These are phyloP conservation scores for Cryptosula pallasiana DNA, from an alignment of 2,888 invertebrate species.

Conservation along the genomic window DNA sequence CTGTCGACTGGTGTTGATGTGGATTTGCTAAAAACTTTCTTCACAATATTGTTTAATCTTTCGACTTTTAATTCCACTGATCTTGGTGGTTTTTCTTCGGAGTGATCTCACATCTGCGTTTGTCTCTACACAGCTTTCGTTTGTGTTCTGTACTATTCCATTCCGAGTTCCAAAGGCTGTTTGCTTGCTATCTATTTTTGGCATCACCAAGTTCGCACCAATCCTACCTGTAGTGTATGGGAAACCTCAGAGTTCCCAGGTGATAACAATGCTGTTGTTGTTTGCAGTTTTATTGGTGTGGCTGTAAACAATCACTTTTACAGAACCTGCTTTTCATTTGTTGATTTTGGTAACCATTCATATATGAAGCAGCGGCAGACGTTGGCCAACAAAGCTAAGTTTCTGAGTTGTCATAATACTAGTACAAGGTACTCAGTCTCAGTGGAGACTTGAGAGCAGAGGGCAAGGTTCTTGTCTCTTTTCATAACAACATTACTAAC, in stretches of 20 bases:
- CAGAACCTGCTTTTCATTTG: background rate
- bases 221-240: no score
- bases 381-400: background rate
- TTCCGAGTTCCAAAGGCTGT: no score
- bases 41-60: no score
- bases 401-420: background rate
- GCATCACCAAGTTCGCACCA: no score
- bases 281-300: background rate
- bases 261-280: background rate
- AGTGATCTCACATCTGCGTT: no score
- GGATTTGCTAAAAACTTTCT: no score
- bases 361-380: background rate
- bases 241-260: background rate
- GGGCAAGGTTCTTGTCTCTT: background rate
- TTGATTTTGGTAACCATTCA: background rate
- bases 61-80: no score
- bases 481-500: background rate
- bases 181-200: no score
- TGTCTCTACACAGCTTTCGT: no score
- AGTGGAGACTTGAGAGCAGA: background rate
- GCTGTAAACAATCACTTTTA: background rate
- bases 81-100: no score
- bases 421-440: background rate
- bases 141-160: no score
- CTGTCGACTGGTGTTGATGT: no score